Base-by-base conservation (phyloP, 2,888 invertebrate genomes). In the Agrochola lychnidis region DNA sequence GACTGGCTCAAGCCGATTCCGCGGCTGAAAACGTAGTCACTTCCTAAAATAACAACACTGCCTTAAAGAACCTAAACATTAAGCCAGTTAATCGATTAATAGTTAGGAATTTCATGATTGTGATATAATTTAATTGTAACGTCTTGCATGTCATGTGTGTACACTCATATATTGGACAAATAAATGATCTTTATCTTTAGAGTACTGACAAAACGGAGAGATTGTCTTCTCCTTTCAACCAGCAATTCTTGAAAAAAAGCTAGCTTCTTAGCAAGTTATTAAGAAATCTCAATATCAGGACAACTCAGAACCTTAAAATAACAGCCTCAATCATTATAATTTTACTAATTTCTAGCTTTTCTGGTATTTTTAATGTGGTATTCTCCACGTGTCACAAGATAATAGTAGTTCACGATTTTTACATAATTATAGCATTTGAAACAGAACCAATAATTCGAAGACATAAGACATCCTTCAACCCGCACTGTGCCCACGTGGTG, bases 361-460 rank as follows among this genome's bases (percentile, higher is more conserved):
- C 30, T 3, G n/a, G 22, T 63, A 22, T 51, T 56, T 63, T 30
- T 14, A 75, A 48, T 22, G 42, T 12, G 5, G 30, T 14, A 10
- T 57, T 67, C 48, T 67, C 48, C 69, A n/a, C 36, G 16, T 48
- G 19, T 42, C 30, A 45, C 10, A 48, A 57, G 59, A 19, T 56
- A 81, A 25, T 45, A 53, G 9, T 30, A 7, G 40, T 36, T 62
- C 2, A 45, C 59, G 12, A 53, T 59, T 53, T 30, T 45, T 63
- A 48, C 14, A 45, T 53, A 64, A 81, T 67, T 16, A 56, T 42
- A 19, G 14, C 45, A 73, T 62, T 78, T 69, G 57, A 51, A 61
- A 56, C 19, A 51, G 30, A n/a, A 59, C 57, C 14, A n/a, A 5
- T 16, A 7, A 67, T 30, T 48, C 19, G 0, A 30, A 30, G 19